phyloP scores from a whole-genome alignment of 2,113 vertebrate species.

The Tapirus terrestris region DNA sequence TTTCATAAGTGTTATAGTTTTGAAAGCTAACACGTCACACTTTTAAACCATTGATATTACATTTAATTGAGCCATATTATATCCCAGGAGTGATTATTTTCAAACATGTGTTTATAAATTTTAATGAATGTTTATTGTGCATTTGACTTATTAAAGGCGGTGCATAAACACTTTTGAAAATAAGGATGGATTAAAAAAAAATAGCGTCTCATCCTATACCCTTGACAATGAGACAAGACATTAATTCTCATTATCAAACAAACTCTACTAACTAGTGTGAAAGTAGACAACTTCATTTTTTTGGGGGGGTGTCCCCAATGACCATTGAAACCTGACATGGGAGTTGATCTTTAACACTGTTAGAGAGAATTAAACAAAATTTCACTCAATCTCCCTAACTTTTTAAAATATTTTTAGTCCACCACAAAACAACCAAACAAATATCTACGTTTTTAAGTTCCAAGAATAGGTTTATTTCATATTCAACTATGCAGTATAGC shows the following conservation, averaged over 20 bases:
- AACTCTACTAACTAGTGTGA: neutral
- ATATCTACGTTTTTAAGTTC: neutral
- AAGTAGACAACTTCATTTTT: neutral
- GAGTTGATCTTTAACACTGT: neutral
- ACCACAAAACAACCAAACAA: neutral
- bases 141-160: neutral
- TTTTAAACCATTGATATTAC: neutral
- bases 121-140: neutral
- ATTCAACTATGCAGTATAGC: neutral
- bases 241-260: neutral
- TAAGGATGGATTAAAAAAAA: neutral
- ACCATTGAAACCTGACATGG: neutral
- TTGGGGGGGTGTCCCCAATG: neutral
- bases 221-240: neutral
- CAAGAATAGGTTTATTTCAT: neutral
- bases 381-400: neutral
- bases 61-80: neutral
- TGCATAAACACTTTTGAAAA: neutral
- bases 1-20: neutral
- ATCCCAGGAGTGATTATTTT: neutral
- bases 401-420: neutral
- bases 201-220: neutral
- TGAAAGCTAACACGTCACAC: neutral
- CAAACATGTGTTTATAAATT: neutral
- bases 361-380: neutral